These are phyloP conservation scores for Lathamus discolor DNA, from an alignment of 2,113 vertebrate species.

Conservation along the genomic window DNA sequence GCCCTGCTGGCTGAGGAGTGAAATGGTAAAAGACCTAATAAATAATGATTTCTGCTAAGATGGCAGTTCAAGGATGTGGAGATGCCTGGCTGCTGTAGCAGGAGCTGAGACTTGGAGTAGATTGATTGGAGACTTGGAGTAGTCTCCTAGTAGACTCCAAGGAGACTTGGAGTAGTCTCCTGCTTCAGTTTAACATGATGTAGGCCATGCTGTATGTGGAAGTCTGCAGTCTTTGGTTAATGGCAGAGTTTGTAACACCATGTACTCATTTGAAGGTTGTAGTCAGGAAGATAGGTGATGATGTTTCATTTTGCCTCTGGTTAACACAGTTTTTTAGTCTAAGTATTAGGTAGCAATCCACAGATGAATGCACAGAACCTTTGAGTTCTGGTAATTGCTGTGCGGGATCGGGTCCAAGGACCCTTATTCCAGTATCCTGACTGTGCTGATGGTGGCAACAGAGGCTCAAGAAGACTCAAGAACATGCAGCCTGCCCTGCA, in stretches of 20 bases:
- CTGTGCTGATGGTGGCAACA: constrained; percentile 22
- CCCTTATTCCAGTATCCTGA: not conserved
- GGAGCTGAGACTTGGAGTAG: not conserved
- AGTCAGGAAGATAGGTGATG: not conserved
- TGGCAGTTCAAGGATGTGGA: not conserved
- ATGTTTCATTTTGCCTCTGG: not conserved
- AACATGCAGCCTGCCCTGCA: not conserved
- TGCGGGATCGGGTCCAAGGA: not conserved
- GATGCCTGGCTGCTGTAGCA: not conserved
- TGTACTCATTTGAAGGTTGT: not conserved
- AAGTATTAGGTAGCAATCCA: not conserved
- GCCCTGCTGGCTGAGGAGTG: constrained; percentile 22
- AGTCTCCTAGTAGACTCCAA: too few relatives aligned
- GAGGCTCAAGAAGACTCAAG: not conserved
- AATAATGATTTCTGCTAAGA: constrained; percentile 34
- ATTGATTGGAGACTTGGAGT: not conserved
- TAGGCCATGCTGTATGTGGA: not conserved
- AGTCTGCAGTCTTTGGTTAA: not conserved
- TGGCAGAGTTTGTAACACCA: not conserved
- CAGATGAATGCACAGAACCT: not conserved
- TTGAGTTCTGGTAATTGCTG: not conserved
- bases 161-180: not conserved
- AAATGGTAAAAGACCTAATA: constrained; percentile 52
- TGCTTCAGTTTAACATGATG: not conserved
- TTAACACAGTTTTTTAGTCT: not conserved